Conservation (phyloP, 2,113 vertebrate genomes). For the Rhinolophus sinicus region DNA sequence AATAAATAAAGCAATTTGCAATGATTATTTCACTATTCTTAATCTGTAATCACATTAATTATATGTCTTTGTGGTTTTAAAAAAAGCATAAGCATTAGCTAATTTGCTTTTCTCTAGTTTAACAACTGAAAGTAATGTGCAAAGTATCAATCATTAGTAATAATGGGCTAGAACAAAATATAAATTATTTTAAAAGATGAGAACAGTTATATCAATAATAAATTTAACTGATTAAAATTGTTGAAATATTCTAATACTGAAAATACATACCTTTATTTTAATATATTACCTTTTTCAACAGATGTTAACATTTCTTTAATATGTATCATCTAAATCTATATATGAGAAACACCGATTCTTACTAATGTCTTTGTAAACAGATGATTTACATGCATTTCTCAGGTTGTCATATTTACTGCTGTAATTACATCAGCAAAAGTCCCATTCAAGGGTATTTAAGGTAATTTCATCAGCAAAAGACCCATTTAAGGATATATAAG, state of each 20-base stretch:
- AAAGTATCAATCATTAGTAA: not conserved
- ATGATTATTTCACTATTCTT: not conserved
- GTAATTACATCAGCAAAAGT: not conserved
- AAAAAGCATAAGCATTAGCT: not conserved
- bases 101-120: not conserved
- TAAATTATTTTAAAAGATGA: not conserved
- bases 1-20: not conserved
- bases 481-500: not conserved
- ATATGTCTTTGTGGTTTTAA: not conserved
- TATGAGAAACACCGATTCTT: not conserved
- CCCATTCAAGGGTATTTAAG: not conserved
- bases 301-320: not conserved
- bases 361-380: not conserved
- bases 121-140: not conserved
- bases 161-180: not conserved
- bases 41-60: not conserved
- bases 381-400: not conserved
- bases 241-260: not conserved
- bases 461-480: not conserved
- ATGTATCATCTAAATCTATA: not conserved
- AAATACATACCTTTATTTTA: not conserved
- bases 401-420: not conserved
- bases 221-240: not conserved
- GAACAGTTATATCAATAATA: not conserved
- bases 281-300: not conserved